Conservation (phyloP, 1,140 invertebrate genomes). For the Dolichoris vasculosae region DNA sequence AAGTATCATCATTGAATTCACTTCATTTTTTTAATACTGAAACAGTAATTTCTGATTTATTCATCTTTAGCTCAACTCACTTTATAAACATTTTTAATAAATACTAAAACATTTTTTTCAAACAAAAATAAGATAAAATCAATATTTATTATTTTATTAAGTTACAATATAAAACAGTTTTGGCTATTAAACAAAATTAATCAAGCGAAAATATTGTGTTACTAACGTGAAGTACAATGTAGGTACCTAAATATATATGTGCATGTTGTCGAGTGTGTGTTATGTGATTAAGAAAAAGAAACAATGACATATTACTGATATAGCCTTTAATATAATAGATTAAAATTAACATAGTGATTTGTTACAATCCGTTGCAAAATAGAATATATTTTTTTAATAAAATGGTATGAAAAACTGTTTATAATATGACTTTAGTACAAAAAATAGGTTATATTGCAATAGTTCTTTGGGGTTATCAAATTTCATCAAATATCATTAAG, state of each 20-base stretch:
- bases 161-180: neutral
- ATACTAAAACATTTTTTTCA: too few species aligned
- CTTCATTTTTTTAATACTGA: too few species aligned
- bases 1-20: too few species aligned
- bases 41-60: too few species aligned
- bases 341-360: neutral
- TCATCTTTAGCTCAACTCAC: too few species aligned
- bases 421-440: conserved; percentile 54
- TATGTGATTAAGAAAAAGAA: neutral
- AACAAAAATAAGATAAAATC: too few species aligned
- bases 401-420: neutral
- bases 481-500: conserved; percentile 55
- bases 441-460: conserved; percentile 64
- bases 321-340: neutral
- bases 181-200: neutral
- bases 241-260: neutral
- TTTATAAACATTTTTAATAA: too few species aligned
- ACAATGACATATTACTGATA: conserved; percentile 2
- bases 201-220: neutral
- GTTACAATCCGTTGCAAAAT: neutral
- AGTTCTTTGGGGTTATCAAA: conserved; percentile 58
- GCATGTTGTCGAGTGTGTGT: neutral
- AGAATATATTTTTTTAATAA: neutral
- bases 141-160: too few species aligned
- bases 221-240: conserved; percentile 11